phyloP scores from a whole-genome alignment of 2,113 vertebrate species.

The Ictidomys tridecemlineatus region DNA sequence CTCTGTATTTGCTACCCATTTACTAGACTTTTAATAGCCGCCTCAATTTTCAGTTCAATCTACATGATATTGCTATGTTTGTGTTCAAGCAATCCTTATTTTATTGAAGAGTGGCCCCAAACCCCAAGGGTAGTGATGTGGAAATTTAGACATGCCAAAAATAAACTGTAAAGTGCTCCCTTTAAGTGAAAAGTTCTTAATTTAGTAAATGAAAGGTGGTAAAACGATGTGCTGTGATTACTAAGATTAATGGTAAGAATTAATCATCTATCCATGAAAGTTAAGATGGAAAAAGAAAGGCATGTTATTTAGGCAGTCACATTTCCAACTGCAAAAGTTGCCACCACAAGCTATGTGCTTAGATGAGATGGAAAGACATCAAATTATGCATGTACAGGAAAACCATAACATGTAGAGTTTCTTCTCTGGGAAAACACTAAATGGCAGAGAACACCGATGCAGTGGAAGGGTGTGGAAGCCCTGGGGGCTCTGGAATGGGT shows the following conservation, averaged over 20 bases:
- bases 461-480: too few species aligned
- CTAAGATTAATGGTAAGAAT: background rate
- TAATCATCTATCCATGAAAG: background rate
- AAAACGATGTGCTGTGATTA: background rate
- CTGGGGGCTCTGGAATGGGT: too few species aligned
- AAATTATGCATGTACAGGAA: background rate
- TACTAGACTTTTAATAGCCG: background rate
- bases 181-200: background rate
- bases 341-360: background rate
- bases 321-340: background rate
- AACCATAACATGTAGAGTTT: background rate
- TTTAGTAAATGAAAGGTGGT: background rate
- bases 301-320: background rate
- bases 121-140: background rate
- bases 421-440: too few species aligned
- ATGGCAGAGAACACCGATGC: too few species aligned
- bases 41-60: background rate
- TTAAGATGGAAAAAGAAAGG: background rate
- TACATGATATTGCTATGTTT: background rate
- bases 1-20: background rate
- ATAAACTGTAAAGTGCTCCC: background rate
- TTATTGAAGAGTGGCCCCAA: background rate
- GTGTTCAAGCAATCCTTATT: background rate
- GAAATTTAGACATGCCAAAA: background rate
- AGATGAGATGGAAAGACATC: background rate